Evolutionary conservation across 2,888 invertebrate species (phyloP), one percentile per base, ranked within the genome.

Genomic region (Hydrotaea diabolus): DNA sequence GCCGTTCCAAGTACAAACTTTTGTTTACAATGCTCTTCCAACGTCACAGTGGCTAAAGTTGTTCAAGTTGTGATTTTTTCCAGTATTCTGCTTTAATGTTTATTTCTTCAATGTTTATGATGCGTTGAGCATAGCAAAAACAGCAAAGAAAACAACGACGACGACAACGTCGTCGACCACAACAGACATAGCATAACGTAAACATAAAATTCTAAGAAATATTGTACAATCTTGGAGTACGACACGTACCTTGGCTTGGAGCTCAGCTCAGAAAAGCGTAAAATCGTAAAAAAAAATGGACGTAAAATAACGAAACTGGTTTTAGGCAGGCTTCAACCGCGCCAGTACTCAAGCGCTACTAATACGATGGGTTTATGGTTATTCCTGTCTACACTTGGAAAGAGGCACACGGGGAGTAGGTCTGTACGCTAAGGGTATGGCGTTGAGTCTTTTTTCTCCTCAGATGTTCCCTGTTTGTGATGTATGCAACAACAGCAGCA

Each of bases 181-280:
- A n/a, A n/a, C n/a, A n/a, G n/a, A n/a, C 64, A 23, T 62, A 82
- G 69, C 64, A 19, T 62, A 82, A 77, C 76, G 55, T 82, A 80
- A 80, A 80, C 71, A 85, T 80, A 75, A 85, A 80, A 77, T 82
- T 82, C 77, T 77, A 71, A 71, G 77, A 85, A 85, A 82, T 75
- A 64, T 76, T 73, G n/a, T 78, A 76, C 84, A 77, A 80, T 80
- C 80, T 62, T 59, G 26, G 57, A 74, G n/a, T 73, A 55, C 23
- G 11, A 57, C 73, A 36, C 36, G 73, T 73, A 39, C 57, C 4
- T 9, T 9, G 17, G 36, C 17, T 39, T 46, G 43, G 46, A 69
- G 69, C 21, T 23, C 43, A 69, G 21, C 69, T 62, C 5, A 59
- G 31, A 69, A 78, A 83, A 77, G 57, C 74, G 57, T 80, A 77